Conservation (phyloP, 1,140 invertebrate genomes). For the Tachypleus tridentatus region DNA sequence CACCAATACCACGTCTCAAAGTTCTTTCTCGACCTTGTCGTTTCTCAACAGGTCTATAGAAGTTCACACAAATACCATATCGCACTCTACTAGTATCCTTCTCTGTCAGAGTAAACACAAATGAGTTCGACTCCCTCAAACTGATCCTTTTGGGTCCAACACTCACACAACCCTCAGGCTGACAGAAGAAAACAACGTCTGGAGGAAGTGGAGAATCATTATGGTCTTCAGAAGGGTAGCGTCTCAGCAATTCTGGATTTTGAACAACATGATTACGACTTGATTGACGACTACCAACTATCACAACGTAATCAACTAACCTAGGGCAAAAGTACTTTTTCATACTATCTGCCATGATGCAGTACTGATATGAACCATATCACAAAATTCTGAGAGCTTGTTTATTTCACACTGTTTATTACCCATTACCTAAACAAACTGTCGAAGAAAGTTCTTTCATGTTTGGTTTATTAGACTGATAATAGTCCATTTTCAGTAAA, state of each 20-base stretch:
- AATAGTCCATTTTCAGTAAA: too few species aligned
- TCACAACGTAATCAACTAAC: slow-evolving; percentile 81
- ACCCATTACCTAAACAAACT: too few species aligned
- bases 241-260: slow-evolving; percentile 76
- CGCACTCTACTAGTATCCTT: slow-evolving; percentile 78
- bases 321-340: slow-evolving; percentile 47
- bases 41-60: slow-evolving; percentile 72
- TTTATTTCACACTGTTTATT: too few species aligned
- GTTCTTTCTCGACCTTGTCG: slow-evolving; percentile 25
- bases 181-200: slow-evolving; percentile 99
- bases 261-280: slow-evolving; percentile 32
- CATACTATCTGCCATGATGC: slow-evolving; percentile 22
- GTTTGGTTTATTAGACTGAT: too few species aligned
- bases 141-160: slow-evolving; percentile 74
- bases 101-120: slow-evolving; percentile 97
- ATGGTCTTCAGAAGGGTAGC: slow-evolving; percentile 96
- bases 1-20: too few species aligned
- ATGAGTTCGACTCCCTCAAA: slow-evolving; percentile 79
- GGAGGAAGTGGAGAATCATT: slow-evolving; percentile 87
- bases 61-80: slow-evolving; percentile 96
- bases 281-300: slow-evolving; percentile 64
- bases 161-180: slow-evolving; percentile 93
- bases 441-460: too few species aligned
- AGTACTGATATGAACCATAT: too few species aligned
- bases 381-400: too few species aligned